A percentile compares a stretch with the other conserved stretches of the same genome.
phyloP scores from a whole-genome alignment of 2,797 vertebrate species.

The Sebastiscus albofasciatus region DNA sequence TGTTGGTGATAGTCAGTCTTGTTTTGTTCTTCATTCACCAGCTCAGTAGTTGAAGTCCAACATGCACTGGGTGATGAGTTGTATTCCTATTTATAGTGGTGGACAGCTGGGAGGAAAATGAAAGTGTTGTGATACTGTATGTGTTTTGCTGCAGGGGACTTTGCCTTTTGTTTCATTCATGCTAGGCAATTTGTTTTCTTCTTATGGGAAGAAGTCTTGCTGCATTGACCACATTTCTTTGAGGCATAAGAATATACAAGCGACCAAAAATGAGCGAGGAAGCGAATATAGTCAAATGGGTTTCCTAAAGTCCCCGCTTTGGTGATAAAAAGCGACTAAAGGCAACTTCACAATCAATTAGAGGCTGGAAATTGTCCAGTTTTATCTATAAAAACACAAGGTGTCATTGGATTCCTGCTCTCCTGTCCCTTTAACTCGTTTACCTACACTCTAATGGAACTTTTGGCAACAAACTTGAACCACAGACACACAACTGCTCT shows the following conservation, averaged over 20 bases:
- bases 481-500: neutral
- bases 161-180: constrained; percentile 38
- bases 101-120: constrained; percentile 11
- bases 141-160: constrained; percentile 21
- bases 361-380: constrained; percentile 43
- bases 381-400: constrained; percentile 46
- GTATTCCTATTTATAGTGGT: neutral
- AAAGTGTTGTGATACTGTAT: neutral
- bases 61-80: neutral
- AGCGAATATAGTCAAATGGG: constrained; percentile 19
- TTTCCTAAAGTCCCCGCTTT: constrained; percentile 17
- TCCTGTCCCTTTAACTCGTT: constrained; percentile 22
- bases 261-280: constrained; percentile 9
- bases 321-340: constrained; percentile 37
- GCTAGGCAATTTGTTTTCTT: constrained; percentile 26
- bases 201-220: constrained; percentile 18
- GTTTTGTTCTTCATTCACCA: neutral
- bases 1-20: neutral
- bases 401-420: constrained; percentile 30
- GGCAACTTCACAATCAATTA: constrained; percentile 52
- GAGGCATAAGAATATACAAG: constrained; percentile 36
- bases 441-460: constrained; percentile 44
- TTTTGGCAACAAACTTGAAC: constrained; percentile 40
- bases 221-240: constrained; percentile 40
- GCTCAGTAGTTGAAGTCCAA: neutral